These are phyloP conservation scores for Callaeas wilsoni DNA, from an alignment of 2,113 vertebrate species.

Conservation along the genomic window DNA sequence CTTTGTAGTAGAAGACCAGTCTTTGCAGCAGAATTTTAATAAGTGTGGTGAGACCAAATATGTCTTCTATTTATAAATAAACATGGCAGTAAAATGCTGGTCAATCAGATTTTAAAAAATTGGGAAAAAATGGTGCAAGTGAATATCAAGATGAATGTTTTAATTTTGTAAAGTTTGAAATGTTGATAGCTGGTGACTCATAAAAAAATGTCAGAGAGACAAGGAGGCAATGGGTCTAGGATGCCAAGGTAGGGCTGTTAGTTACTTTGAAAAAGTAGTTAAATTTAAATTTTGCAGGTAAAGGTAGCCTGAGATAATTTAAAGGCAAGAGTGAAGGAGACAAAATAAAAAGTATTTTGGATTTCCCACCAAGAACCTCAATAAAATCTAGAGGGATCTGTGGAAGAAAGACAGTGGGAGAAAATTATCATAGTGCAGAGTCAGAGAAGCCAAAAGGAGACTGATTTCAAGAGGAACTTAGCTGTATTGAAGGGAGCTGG, in stretches of 20 bases:
- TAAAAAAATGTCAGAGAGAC: not conserved
- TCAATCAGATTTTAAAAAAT: not conserved
- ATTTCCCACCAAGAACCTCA: not conserved
- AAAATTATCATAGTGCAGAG: not conserved
- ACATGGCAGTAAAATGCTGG: not conserved
- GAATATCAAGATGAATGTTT: not conserved
- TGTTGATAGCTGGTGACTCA: not conserved
- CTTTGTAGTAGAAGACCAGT: not conserved
- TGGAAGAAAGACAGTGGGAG: not conserved
- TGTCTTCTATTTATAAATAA: not conserved
- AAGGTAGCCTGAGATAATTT: not conserved
- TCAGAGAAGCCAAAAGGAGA: not conserved
- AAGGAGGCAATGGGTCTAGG: rapidly evolving
- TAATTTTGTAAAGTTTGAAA: not conserved
- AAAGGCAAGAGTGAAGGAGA: not conserved
- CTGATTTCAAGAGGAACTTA: not conserved
- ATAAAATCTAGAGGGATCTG: not conserved
- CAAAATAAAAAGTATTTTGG: not conserved
- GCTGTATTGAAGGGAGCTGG: not conserved
- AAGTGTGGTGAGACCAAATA: not conserved
- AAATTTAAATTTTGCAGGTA: not conserved
- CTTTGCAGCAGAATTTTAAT: not conserved
- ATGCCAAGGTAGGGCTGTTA: not conserved
- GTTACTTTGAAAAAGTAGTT: not conserved
- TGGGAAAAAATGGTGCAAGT: not conserved